Conservation (phyloP, 2,888 invertebrate genomes). For the Neuroscelio doddi region DNA sequence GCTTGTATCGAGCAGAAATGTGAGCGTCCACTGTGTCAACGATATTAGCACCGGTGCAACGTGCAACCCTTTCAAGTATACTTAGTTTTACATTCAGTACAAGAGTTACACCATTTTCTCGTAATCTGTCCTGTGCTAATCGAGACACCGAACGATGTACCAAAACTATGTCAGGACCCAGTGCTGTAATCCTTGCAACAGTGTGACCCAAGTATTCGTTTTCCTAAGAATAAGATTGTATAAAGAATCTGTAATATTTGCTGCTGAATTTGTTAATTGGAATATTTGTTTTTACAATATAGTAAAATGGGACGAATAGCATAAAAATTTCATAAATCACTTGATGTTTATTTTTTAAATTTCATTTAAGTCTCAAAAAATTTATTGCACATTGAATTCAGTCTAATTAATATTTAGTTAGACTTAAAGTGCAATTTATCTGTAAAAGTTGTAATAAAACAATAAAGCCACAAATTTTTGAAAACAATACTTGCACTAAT, state of each 20-base stretch:
- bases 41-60: conserved; percentile 88
- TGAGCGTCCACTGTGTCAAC: conserved; percentile 91
- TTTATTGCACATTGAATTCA: too few species aligned
- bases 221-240: conserved; percentile 74
- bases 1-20: conserved; percentile 81
- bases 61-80: conserved; percentile 85
- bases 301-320: too few species aligned
- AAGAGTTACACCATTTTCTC: conserved; percentile 86
- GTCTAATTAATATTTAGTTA: too few species aligned
- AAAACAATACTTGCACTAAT: too few species aligned
- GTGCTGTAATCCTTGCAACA: conserved; percentile 87
- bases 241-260: not conserved
- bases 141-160: conserved; percentile 91
- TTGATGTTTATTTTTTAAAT: too few species aligned
- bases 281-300: too few species aligned
- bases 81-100: conserved; percentile 88
- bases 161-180: conserved; percentile 90
- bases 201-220: conserved; percentile 89
- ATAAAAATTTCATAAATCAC: too few species aligned
- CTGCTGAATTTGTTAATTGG: too few species aligned
- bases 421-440: too few species aligned
- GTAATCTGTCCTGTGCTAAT: conserved; percentile 89
- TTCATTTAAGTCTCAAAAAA: too few species aligned
- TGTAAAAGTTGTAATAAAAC: too few species aligned
- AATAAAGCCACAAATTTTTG: too few species aligned